Evolutionary conservation across 2,113 vertebrate genomes (phyloP).

Genomic region (Bubalus kerabau): DNA sequence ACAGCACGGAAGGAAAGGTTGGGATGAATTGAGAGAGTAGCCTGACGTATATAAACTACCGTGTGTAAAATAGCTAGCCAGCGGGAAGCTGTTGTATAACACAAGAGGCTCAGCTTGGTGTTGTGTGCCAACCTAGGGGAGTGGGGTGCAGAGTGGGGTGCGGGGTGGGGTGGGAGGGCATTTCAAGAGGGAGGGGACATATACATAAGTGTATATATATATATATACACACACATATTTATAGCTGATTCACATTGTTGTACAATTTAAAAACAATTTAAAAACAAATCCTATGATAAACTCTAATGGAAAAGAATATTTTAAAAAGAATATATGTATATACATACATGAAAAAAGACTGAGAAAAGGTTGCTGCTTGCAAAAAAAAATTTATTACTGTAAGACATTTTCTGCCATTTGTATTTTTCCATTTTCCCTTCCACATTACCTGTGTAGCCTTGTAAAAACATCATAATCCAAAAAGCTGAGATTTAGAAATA

Average conservation of each 20-base stretch:
- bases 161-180: no score
- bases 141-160: background rate
- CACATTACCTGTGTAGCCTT: background rate
- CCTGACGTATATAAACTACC: background rate
- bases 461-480: background rate
- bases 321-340: background rate
- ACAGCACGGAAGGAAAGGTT: background rate
- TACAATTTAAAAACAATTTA: background rate
- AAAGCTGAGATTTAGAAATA: background rate
- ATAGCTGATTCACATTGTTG: background rate
- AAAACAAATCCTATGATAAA: background rate
- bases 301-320: background rate
- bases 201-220: background rate
- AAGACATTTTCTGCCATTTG: background rate
- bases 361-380: background rate
- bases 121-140: background rate
- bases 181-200: background rate
- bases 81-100: background rate
- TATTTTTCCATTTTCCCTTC: background rate
- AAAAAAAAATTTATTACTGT: background rate
- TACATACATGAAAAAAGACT: background rate
- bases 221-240: background rate
- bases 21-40: background rate
- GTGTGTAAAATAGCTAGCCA: background rate
- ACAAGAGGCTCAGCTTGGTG: background rate